Conservation (phyloP, 2,113 vertebrate species). For the Xiphophorus couchianus region DNA sequence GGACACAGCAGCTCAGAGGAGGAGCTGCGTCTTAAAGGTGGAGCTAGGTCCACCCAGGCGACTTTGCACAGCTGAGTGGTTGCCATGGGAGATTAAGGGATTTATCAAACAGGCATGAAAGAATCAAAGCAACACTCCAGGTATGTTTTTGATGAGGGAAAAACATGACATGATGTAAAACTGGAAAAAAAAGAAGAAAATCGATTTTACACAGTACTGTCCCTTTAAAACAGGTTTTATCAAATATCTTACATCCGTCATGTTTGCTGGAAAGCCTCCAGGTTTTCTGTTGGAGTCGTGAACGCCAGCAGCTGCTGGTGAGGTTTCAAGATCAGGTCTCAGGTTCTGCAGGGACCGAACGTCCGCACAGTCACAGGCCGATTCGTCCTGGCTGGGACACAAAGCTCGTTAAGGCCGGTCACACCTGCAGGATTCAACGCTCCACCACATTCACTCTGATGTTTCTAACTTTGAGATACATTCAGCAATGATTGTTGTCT, state of each 20-base stretch:
- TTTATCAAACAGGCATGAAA: too few relatives aligned
- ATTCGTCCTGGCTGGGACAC: conserved; percentile 54
- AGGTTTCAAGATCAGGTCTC: conserved; percentile 1
- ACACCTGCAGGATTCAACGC: not conserved
- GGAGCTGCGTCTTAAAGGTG: too few relatives aligned
- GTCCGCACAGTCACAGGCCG: conserved; percentile 13
- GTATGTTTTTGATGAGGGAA: too few relatives aligned
- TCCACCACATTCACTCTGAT: not conserved
- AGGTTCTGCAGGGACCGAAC: conserved; percentile 5
- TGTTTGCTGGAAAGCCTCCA: conserved; percentile 3
- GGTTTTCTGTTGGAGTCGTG: not conserved
- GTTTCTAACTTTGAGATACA: not conserved
- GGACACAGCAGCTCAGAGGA: too few relatives aligned
- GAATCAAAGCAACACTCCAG: too few relatives aligned
- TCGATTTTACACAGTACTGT: too few relatives aligned
- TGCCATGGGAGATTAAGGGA: too few relatives aligned
- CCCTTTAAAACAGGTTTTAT: not conserved
- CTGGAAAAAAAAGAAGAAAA: too few relatives aligned
- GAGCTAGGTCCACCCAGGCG: too few relatives aligned
- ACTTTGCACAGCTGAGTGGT: too few relatives aligned
- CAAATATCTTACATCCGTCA: conserved; percentile 29
- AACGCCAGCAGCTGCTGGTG: not conserved
- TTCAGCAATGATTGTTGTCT: too few relatives aligned
- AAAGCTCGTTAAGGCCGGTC: not conserved
- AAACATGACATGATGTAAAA: too few relatives aligned